Base-by-base conservation (phyloP, 2,888 invertebrate genomes). In the Keiferia lycopersicella region DNA sequence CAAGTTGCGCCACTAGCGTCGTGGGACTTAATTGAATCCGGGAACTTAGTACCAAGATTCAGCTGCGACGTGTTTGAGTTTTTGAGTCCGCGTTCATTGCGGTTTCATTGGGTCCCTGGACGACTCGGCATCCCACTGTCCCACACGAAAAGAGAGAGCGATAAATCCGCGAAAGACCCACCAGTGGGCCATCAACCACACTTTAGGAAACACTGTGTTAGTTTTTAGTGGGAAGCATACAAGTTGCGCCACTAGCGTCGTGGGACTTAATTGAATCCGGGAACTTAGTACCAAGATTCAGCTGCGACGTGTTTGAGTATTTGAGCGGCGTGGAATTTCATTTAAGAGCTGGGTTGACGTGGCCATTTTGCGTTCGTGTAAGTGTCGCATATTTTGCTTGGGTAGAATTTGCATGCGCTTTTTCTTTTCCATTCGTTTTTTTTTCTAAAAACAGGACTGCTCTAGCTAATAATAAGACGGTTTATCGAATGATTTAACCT, bases 231-330 rank as follows among this genome's bases (percentile, higher is more conserved):
- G 22, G 22, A 18, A 22, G 18, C 51, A 58, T 11, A 61, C 45
- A 51, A 63, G 57, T 58, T 34, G 56, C 16, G 26, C 56, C 56
- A 56, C 56, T 48, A 22, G 57, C 57, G 58, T 63, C 57, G 45
- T 18, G 57, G 26, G 30, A 60, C 59, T 64, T 64, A 64, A 64
- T 62, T 64, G 61, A 50, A 64, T 64, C 50, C 50, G 14, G 18
- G 61, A 58, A 38, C 61, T 64, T 38, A 51, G 63, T 34, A 62
- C 20, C 61, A 58, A 62, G 57, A 62, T 64, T 62, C 48, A 26
- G 61, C 56, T 30, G 48, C 11, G 18, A 56, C 56, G 64, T 61
- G 64, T 64, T 64, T 64, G 64, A 60, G 60, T 64, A 61, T 64
- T 60, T 64, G 51, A 64, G 22, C 39, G 16, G 22, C 22, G 56